phyloP scores from a whole-genome alignment of 2,113 vertebrate species.

The Oxyruncus cristatus region DNA sequence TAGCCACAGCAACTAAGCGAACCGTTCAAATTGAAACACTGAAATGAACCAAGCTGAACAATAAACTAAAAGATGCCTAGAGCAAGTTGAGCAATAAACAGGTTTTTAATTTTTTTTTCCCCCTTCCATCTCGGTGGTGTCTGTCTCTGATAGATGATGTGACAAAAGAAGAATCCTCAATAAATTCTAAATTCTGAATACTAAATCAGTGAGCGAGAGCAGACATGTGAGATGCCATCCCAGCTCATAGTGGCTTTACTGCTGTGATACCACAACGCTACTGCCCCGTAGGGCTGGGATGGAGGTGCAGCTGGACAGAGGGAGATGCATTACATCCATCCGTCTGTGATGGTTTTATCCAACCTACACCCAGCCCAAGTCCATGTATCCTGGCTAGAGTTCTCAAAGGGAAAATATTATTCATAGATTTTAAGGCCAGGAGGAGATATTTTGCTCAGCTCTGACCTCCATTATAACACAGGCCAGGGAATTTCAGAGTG shows the following conservation, averaged over 20 bases:
- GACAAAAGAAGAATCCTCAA: constrained; percentile 74
- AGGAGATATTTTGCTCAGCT: neutral
- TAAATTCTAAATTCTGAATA: constrained; percentile 80
- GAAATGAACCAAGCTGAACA: constrained; percentile 81
- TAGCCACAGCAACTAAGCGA: constrained; percentile 73
- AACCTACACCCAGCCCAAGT: neutral
- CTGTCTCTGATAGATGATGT: constrained; percentile 80
- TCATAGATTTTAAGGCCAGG: constrained; percentile 41
- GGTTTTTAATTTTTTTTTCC: constrained; percentile 79
- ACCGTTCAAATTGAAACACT: constrained; percentile 72
- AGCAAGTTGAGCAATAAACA: constrained; percentile 84
- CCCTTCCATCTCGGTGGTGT: constrained; percentile 75
- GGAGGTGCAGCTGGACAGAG: neutral
- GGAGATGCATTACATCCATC: fast-evolving
- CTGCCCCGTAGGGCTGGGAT: neutral
- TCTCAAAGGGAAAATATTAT: constrained; percentile 21
- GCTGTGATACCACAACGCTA: neutral
- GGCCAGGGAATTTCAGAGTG: neutral
- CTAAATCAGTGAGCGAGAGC: constrained; percentile 73
- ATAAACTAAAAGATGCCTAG: constrained; percentile 83
- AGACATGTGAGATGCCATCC: neutral
- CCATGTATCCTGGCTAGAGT: neutral
- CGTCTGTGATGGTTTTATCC: neutral
- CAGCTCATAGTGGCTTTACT: neutral
- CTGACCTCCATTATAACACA: constrained; percentile 36